Evolutionary conservation across 2,113 vertebrate genomes (phyloP), one percentile per base, ranked within the genome.

Genomic region (Trogon surrucura): DNA sequence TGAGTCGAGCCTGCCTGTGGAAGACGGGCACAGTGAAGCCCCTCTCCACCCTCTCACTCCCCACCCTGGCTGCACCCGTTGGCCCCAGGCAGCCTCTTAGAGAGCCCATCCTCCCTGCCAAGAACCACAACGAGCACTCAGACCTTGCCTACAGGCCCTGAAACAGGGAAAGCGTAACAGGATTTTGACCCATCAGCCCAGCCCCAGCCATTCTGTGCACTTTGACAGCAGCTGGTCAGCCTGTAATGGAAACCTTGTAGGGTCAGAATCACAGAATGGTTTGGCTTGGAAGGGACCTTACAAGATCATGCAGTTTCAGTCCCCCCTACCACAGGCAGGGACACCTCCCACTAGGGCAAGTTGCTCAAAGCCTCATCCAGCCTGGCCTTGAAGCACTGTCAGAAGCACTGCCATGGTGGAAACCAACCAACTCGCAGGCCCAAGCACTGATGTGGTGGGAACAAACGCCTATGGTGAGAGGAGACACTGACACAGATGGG

Each of bases 201-300:
- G 54, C 9, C 41, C 41, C 20, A 56, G 41, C 26, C 26, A 12
- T 36, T 56, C 48, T 29, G 23, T 15, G 11, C 45, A 16, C 66
- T 72, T 57, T 9, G 44, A 36, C 73, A 67, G 27, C 60, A 65
- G 30, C 47, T 67, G 57, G 32, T 57, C 69, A 87, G 62, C 1
- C 0, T 16, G 4, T 16, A 54, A 19, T 0, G 0, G 10, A 38
- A 44, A 58, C 50, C 38, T 11, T n/a, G 34, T 0, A 6, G 29
- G 45, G 54, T 25, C 66, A 74, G 82, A 69, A 54, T 41, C 41
- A 41, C 41, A 41, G 41, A 41, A 41, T 13, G 41, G 41, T 41
- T 41, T 41, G 41, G 41, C 11, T 41, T 41, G 41, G 41, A 41
- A 41, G 41, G 11, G 10, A 41, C 41, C 41, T 41, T 41, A 41